These are phyloP conservation scores for Drosophila greeni DNA, from an alignment of 2,888 invertebrate genomes.

Conservation along the genomic window DNA sequence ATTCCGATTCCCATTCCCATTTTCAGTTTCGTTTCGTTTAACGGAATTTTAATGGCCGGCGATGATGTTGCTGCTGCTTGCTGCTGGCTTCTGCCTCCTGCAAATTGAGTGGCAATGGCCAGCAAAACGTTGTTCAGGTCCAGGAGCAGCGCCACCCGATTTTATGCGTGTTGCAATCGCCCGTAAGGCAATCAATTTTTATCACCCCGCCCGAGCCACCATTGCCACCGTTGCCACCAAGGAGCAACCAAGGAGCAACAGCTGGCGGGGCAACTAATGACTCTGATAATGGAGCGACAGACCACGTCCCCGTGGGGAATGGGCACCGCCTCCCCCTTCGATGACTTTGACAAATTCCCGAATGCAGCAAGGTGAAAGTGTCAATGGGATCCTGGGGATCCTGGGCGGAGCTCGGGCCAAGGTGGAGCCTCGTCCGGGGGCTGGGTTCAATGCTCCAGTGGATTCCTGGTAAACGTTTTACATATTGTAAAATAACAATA, in stretches of 20 bases:
- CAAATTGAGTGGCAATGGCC: conserved; percentile 54
- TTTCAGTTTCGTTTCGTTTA: conserved; percentile 30
- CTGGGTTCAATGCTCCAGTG: background rate
- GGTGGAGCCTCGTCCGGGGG: background rate
- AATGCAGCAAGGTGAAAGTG: conserved; percentile 20
- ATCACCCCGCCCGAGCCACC: conserved; percentile 28
- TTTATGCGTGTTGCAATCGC: conserved; percentile 55
- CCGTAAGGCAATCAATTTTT: conserved; percentile 61
- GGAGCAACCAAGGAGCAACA: conserved; percentile 16
- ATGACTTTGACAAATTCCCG: conserved; percentile 35
- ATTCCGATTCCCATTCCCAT: background rate
- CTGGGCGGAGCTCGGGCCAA: background rate
- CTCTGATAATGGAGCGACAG: conserved; percentile 20
- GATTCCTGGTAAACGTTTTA: conserved; percentile 59
- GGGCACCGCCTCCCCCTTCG: too few species aligned
- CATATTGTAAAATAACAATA: conserved; percentile 68
- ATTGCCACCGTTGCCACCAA: background rate
- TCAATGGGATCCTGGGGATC: background rate
- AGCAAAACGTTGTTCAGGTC: conserved; percentile 16
- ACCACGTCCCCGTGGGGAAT: background rate
- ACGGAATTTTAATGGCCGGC: conserved; percentile 36
- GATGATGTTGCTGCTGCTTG: conserved; percentile 20
- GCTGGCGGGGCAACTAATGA: conserved; percentile 38
- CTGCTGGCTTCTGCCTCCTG: conserved; percentile 7
- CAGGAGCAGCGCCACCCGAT: conserved; percentile 34